phyloP scores from a whole-genome alignment of 2,888 invertebrate species.

The Leptopilina drosophilae region DNA sequence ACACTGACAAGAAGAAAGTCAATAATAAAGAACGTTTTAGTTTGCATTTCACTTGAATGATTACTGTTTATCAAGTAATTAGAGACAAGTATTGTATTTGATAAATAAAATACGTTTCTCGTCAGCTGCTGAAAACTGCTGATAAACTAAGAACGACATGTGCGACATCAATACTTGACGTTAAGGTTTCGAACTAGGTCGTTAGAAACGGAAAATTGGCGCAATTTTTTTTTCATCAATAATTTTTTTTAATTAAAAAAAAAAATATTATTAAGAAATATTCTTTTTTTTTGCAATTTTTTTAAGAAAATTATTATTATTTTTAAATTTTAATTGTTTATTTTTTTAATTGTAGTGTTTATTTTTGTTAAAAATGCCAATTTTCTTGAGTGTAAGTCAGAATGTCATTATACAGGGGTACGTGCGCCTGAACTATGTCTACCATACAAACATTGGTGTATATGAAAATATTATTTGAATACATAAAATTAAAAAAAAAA shows the following conservation, averaged over 20 bases:
- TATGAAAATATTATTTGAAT: too few species aligned
- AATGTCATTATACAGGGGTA: neutral
- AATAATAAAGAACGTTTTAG: neutral
- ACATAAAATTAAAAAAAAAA: too few species aligned
- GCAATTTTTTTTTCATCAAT: neutral
- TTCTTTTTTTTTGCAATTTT: neutral
- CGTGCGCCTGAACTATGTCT: neutral
- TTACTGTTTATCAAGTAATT: conserved; percentile 4
- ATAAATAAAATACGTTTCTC: conserved; percentile 24
- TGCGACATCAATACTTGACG: neutral
- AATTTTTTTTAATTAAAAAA: neutral
- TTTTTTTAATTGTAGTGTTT: neutral
- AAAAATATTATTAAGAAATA: neutral
- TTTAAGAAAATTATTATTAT: too few species aligned
- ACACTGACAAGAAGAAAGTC: neutral
- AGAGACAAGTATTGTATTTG: neutral
- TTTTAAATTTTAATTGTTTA: neutral
- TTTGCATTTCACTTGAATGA: conserved; percentile 19
- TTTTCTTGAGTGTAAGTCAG: neutral
- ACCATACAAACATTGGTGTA: neutral
- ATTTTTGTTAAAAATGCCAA: neutral
- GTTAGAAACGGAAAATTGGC: neutral
- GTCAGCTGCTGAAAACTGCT: conserved; percentile 29
- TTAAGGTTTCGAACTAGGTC: neutral
- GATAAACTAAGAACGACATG: conserved; percentile 6